phyloP scores from a whole-genome alignment of 2,113 vertebrate genomes.

The Centropristis striata region DNA sequence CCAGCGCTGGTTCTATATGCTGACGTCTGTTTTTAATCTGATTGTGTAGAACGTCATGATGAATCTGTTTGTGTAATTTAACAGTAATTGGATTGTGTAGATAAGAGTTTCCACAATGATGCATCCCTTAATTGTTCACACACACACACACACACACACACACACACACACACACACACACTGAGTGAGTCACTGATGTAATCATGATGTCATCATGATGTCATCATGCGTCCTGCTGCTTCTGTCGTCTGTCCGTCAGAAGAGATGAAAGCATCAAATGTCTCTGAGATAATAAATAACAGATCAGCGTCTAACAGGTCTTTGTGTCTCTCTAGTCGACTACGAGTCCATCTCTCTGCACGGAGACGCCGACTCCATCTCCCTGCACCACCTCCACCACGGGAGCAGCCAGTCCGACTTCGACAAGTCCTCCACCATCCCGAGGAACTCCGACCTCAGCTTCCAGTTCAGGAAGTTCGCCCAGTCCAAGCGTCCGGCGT shows the following conservation, averaged over 20 bases:
- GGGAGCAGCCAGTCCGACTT: constrained; percentile 81
- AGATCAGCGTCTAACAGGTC: not conserved
- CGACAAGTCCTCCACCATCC: constrained; percentile 89
- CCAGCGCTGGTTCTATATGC: no score
- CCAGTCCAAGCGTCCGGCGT: constrained; percentile 86
- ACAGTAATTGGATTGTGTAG: no score
- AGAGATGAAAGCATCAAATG: not conserved
- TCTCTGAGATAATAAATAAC: constrained; percentile 21
- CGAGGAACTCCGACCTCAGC: constrained; percentile 87
- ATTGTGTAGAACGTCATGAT: no score
- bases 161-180: not conserved
- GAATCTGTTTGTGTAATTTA: no score
- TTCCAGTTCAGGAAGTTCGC: constrained; percentile 86
- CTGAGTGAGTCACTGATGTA: constrained; percentile 27
- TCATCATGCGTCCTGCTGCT: constrained; percentile 10
- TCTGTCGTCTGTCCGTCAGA: not conserved
- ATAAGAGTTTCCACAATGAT: constrained; percentile 9
- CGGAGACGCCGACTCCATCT: constrained; percentile 77
- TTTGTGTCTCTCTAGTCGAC: constrained; percentile 68
- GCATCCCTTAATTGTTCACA: constrained; percentile 10
- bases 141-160: not conserved
- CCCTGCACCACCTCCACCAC: constrained; percentile 82
- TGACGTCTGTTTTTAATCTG: no score
- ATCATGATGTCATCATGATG: no score
- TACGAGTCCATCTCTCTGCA: constrained; percentile 88